Base-by-base conservation (phyloP, 1,140 invertebrate species). In the Magallana gigas region DNA sequence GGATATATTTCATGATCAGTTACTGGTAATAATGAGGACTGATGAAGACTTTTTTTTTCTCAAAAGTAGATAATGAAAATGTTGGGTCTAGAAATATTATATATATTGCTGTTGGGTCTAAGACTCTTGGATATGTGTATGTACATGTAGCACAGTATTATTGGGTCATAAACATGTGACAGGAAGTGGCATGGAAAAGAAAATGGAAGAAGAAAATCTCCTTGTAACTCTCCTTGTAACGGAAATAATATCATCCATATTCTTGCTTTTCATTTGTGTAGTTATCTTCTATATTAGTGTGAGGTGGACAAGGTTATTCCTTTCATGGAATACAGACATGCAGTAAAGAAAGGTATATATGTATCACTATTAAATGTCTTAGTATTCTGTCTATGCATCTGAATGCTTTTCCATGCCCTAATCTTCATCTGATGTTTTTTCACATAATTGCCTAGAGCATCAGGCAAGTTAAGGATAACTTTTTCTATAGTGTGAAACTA, bases 241-340 rank as follows among this genome's bases (percentile, higher is more conserved):
- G 16, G 14, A 64, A 64, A 16, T 64, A 16, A 64, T 64, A 62
- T 62, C 60, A 16, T 64, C 60, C 1, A 16, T 64, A 3, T 64
- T 64, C 60, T 16, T 64, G 60, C 60, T 64, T 64, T 64, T 64
- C 60, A 64, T 64, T 64, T 62, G 60, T 64, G 60, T 16, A 16
- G 60, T 64, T 62, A 62, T 62, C 60, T 62, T 62, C 60, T 62
- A 62, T 62, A 12, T 62, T n/a, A 62, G 60, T 62, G 8, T 62
- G 60, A 62, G 60, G 60, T 62, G 60, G 60, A 62, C 60, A 62
- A 62, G 60, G 11, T 16, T 62, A 62, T 62, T 62, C 60, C 60
- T 62, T 62, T 62, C 60, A 62, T 62, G 60, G 60, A 62, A 62
- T 62, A 62, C 8, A 62, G 60, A 62, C 60, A n/a, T 62, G 60